A percentile compares a stretch with the other conserved stretches of the same genome.
phyloP scores from a whole-genome alignment of 1,140 invertebrate species.

The Pseudobourletiella spinata region DNA sequence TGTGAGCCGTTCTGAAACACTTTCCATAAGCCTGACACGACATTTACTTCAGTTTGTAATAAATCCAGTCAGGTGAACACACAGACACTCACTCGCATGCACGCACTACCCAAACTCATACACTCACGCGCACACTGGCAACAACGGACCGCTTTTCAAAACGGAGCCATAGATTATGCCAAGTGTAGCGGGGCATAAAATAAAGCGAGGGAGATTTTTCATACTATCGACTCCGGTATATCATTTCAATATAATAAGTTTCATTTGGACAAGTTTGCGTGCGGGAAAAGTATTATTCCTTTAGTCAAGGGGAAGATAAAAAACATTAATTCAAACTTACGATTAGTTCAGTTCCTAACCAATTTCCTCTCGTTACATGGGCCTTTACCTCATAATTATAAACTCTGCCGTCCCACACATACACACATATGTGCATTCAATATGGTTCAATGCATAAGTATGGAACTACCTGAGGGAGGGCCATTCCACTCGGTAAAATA shows the following conservation, averaged over 20 bases:
- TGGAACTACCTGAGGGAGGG: too few relatives aligned
- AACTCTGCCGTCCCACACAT: too few relatives aligned
- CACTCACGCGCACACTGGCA: neutral
- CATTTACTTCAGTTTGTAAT: slow-evolving; percentile 23
- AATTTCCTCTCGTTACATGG: too few relatives aligned
- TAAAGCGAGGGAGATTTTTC: too few relatives aligned
- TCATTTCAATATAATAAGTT: slow-evolving; percentile 8
- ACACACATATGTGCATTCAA: too few relatives aligned
- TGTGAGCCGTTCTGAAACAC: neutral
- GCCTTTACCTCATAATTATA: too few relatives aligned
- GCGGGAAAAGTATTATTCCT: slow-evolving; percentile 28
- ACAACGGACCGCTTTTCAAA: neutral
- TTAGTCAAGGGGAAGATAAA: too few relatives aligned
- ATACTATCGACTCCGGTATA: too few relatives aligned
- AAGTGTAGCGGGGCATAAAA: neutral
- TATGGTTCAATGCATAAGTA: too few relatives aligned
- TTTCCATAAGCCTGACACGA: slow-evolving; percentile 16
- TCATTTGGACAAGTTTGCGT: slow-evolving; percentile 27
- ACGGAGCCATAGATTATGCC: neutral
- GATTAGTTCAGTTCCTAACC: too few relatives aligned
- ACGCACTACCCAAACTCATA: neutral
- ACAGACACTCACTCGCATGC: neutral
- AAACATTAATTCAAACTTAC: too few relatives aligned
- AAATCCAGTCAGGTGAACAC: slow-evolving; percentile 22
- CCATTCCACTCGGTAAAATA: too few relatives aligned